These are phyloP conservation scores for Trachelus iudaicus DNA, from an alignment of 2,888 invertebrate species.

Conservation along the genomic window DNA sequence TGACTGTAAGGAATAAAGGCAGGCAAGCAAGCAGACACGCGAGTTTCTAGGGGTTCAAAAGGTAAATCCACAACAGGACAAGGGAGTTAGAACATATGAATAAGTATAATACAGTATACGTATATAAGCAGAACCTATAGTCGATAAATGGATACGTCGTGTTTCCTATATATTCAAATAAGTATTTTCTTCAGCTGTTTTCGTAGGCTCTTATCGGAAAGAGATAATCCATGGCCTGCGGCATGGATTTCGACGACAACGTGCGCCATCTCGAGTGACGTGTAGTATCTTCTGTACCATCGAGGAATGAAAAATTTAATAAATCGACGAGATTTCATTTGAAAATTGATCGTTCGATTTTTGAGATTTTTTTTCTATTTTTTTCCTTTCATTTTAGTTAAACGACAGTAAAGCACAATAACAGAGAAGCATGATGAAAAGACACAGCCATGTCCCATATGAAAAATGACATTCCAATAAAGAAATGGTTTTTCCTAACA, in stretches of 20 bases:
- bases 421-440: not conserved
- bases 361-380: not conserved
- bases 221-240: not conserved
- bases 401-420: not conserved
- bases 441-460: not conserved
- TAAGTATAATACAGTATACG: not conserved
- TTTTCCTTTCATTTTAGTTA: not conserved
- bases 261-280: not conserved
- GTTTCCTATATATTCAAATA: conserved; percentile 3
- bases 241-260: not conserved
- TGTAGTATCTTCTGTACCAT: not conserved
- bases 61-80: not conserved
- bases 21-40: not conserved
- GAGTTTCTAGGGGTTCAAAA: not conserved
- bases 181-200: conserved; percentile 1
- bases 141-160: not conserved
- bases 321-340: not conserved
- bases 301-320: not conserved
- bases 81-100: not conserved
- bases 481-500: not conserved
- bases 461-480: not conserved
- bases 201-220: not conserved
- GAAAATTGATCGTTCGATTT: not conserved
- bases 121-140: not conserved
- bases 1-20: not conserved